Base-by-base conservation (phyloP, 2,888 invertebrate species). In the Malachius bipustulatus region DNA sequence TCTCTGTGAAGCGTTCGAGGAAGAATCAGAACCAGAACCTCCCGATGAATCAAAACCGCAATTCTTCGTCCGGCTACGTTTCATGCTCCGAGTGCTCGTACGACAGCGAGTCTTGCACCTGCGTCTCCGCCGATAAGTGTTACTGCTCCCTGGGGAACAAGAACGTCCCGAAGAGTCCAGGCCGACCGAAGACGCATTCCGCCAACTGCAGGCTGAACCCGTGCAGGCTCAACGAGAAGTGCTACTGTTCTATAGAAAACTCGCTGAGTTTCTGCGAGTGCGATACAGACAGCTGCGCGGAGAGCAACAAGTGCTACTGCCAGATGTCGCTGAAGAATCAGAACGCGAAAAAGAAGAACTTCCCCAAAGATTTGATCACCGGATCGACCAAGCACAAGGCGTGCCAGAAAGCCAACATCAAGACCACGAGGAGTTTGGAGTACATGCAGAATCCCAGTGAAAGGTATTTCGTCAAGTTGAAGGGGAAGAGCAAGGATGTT, bases 301-400 rank as follows among this genome's bases (percentile, higher is more conserved):
- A 84, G 45, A 80, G 81, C 48, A 87, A 87, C 57, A 88, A 88
- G 59, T 89, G 89, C 55, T 89, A 89, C 54, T 89, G 89, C 55
- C 73, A 57, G 54, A 63, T 4, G 55, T 51, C 35, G 26, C 54
- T 69, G 37, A 68, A 69, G 40, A 68, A 70, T 44, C 52, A 70
- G 8, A 61, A 65, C 28, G 64, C 65, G 38, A 59, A 64, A 16
- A 69, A 69, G 2, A 67, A 69, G 40, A 60, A 65, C 9, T 66
- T 66, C 2, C 57, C 62, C 3, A 36, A 44, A 12, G 47, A 44
- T 16, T 45, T 39, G 4, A 37, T 38, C 9, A 44, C 33, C 4
- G 49, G 40, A 27, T 49, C 43, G 15, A 50, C 44, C 4, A 47
- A 46, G 4, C 56, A 57, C 37, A 47, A 51, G 35, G 37, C 59